A percentile compares a stretch with the other conserved stretches of the same genome.
phyloP scores from a whole-genome alignment of 2,113 vertebrate genomes.

The Sebastes fasciatus region DNA sequence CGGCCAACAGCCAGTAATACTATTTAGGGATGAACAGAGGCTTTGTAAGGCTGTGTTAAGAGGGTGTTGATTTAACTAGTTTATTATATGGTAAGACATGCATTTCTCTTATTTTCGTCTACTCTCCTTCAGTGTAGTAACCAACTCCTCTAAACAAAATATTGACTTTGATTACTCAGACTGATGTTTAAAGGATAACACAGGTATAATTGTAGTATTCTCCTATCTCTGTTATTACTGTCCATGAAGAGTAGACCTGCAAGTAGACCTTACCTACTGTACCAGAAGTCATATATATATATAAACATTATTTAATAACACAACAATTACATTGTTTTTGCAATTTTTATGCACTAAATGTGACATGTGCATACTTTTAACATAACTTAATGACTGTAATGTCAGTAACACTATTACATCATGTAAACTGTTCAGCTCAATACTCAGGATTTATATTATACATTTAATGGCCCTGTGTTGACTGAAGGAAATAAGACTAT shows the following conservation, averaged over 20 bases:
- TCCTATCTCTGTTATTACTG: slow-evolving; percentile 24
- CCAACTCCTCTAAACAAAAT: background rate
- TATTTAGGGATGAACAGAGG: background rate
- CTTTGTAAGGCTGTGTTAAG: background rate
- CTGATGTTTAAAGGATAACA: slow-evolving; percentile 18
- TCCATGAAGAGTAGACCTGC: background rate
- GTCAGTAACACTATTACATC: background rate
- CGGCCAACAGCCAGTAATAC: background rate
- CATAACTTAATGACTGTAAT: background rate
- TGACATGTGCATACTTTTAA: background rate
- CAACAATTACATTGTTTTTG: background rate
- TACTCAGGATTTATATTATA: background rate
- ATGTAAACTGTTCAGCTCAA: background rate
- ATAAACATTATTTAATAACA: background rate
- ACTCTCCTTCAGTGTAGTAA: background rate
- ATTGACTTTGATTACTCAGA: no score
- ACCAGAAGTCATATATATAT: no score
- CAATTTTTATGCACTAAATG: background rate
- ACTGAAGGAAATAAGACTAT: background rate
- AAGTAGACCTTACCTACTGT: background rate
- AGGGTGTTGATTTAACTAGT: background rate
- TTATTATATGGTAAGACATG: background rate
- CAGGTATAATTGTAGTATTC: slow-evolving; percentile 3
- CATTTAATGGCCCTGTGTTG: background rate
- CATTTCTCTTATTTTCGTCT: background rate